These are phyloP conservation scores for Heterotis niloticus DNA, from an alignment of 2,113 vertebrate species.

Conservation along the genomic window DNA sequence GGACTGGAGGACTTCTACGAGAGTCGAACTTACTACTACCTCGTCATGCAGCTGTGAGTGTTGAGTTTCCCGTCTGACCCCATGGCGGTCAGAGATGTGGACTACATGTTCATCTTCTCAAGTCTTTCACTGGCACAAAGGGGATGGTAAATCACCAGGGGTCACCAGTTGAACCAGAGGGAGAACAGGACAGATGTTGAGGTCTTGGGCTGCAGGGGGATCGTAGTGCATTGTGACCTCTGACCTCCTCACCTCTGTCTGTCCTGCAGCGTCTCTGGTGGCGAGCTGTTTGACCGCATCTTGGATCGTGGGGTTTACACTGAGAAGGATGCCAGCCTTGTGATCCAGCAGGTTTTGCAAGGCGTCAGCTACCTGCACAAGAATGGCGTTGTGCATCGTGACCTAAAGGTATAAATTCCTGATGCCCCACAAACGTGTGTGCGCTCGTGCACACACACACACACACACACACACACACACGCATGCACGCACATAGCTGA, in stretches of 20 bases:
- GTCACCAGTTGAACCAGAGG: too few relatives aligned
- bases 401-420: conserved; percentile 76
- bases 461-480: background rate
- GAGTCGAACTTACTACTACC: conserved; percentile 86
- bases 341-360: conserved; percentile 89
- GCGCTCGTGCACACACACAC: background rate
- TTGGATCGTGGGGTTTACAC: conserved; percentile 90
- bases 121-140: too few relatives aligned
- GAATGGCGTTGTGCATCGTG: conserved; percentile 86
- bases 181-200: background rate
- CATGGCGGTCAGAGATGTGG: too few relatives aligned
- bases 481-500: too few relatives aligned
- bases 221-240: too few relatives aligned
- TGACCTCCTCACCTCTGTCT: background rate
- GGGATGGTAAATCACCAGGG: too few relatives aligned
- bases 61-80: too few relatives aligned
- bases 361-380: conserved; percentile 88
- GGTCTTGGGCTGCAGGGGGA: background rate
- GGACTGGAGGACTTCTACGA: conserved; percentile 94
- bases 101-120: too few relatives aligned
- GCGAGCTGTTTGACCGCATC: conserved; percentile 94
- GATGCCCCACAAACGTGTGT: too few relatives aligned
- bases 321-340: conserved; percentile 85
- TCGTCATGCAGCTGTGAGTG: conserved; percentile 96
- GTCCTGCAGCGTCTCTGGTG: conserved; percentile 80